Evolutionary conservation across 2,797 vertebrate genomes (phyloP).

Genomic region (Enteromius anoplus): DNA sequence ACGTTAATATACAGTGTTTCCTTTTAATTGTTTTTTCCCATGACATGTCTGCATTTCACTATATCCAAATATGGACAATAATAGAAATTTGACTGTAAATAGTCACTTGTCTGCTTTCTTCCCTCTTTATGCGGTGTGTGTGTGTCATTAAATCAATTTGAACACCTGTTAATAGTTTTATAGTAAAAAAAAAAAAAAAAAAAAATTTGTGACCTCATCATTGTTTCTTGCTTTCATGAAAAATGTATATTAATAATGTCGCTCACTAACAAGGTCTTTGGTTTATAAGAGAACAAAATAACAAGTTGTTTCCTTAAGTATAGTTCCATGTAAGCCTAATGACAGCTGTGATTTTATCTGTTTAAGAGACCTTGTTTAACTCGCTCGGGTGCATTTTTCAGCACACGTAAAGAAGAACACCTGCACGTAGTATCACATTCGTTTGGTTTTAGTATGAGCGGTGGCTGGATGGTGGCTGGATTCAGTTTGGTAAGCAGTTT

Average conservation of each 20-base stretch:
- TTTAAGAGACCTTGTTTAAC: slow-evolving; percentile 29
- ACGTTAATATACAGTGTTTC: not conserved
- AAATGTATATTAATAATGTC: not conserved
- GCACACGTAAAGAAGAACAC: slow-evolving; percentile 16
- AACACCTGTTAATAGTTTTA: slow-evolving; percentile 42
- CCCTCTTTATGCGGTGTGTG: too few species aligned
- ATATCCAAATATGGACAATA: not conserved
- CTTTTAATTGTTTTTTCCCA: not conserved
- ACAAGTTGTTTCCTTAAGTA: not conserved
- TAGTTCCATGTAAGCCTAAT: slow-evolving; percentile 14
- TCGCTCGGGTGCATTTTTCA: slow-evolving; percentile 37
- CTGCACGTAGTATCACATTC: not conserved
- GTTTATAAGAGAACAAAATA: not conserved
- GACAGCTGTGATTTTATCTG: slow-evolving; percentile 41
- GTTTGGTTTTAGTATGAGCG: not conserved
- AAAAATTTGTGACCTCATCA: not conserved
- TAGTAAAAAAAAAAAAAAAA: slow-evolving; percentile 54
- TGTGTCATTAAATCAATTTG: not conserved
- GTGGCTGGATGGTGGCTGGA: slow-evolving; percentile 15
- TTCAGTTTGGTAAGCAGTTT: slow-evolving; percentile 13
- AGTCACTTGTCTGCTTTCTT: not conserved
- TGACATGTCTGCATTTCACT: not conserved
- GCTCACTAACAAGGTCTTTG: not conserved
- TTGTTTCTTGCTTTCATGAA: slow-evolving; percentile 13
- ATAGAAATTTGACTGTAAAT: slow-evolving; percentile 19